Base-by-base conservation (phyloP, 2,797 vertebrate genomes). In the Macropus fuliginosus region DNA sequence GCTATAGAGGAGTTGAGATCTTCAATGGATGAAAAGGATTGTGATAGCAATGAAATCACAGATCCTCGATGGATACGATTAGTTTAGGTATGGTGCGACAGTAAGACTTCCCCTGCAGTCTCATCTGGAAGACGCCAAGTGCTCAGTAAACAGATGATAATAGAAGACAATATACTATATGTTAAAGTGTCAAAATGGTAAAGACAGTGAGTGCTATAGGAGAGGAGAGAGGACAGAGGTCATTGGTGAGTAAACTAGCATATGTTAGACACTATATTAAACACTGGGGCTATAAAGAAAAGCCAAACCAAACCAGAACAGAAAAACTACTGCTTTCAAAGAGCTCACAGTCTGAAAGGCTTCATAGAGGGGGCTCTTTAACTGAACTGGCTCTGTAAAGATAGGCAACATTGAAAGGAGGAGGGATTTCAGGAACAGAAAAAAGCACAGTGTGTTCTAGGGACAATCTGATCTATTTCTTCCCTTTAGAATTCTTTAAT, bases 401-500 rank as follows among this genome's bases (percentile, higher is more conserved):
- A 74, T 40, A 81, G 21, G 62, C 21, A 81, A 81, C 24, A 40
- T 81, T 27, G n/a, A 40, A 40, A 40, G 18, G 16, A 74, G n/a
- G n/a, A 74, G 66, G 16, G n/a, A 74, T 40, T 74, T 40, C n/a
- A 81, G 18, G n/a, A 81, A 81, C 13, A 46, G 40, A 27, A 46
- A 27, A 46, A 40, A 81, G 40, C 40, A 24, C 24, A 10, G 18
- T 54, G n/a, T 95, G 93, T 94, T 95, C n/a, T 96, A 90, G 74
- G 87, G 54, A 91, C 91, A 96, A 90, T 92, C 91, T 52, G 93
- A 87, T 94, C 55, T 4, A 96, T 55, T 92, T 93, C 87, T 66
- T 96, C 28, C n/a, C 87, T 93, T 96, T 94, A 89, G 62, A 94
- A 95, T 96, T 66, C 55, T 94, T 95, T 96, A 91, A 91, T 34